Conservation (phyloP, 30 jellyfish, hydroid and myxozoan species). For the Nemopilema nomurai region DNA sequence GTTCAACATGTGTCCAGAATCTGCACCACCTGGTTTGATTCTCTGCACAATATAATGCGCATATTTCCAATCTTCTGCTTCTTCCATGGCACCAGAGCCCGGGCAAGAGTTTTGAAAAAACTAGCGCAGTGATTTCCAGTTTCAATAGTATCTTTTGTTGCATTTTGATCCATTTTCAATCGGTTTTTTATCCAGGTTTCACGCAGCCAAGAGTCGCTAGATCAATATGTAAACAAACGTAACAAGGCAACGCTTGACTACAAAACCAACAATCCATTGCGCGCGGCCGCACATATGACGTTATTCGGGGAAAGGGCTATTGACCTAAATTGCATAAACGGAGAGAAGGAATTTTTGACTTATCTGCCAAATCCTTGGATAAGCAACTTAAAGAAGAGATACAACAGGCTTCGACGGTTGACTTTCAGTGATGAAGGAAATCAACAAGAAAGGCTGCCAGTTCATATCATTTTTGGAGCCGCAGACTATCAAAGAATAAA, state of each 20-base stretch:
- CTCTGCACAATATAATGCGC: constrained; percentile 2
- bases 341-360: constrained; percentile 54
- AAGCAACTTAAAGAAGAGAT: constrained; percentile 52
- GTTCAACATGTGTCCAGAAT: constrained; percentile 18
- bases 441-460: constrained; percentile 37
- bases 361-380: constrained; percentile 52
- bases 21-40: constrained; percentile 51
- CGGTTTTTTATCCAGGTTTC: neutral
- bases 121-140: neutral
- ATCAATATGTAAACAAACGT: neutral
- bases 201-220: neutral
- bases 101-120: neutral
- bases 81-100: neutral
- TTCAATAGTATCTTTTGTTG: neutral
- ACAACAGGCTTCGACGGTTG: constrained; percentile 31
- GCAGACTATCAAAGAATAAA: constrained; percentile 46
- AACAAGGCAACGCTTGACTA: neutral
- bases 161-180: neutral
- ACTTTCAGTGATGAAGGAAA: constrained; percentile 63
- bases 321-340: constrained; percentile 57
- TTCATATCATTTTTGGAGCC: constrained; percentile 40
- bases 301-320: neutral
- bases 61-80: neutral
- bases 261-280: neutral
- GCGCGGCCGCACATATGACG: neutral